Evolutionary conservation across 2,113 vertebrate genomes (phyloP).

Genomic region (Pelmatolapia mariae): DNA sequence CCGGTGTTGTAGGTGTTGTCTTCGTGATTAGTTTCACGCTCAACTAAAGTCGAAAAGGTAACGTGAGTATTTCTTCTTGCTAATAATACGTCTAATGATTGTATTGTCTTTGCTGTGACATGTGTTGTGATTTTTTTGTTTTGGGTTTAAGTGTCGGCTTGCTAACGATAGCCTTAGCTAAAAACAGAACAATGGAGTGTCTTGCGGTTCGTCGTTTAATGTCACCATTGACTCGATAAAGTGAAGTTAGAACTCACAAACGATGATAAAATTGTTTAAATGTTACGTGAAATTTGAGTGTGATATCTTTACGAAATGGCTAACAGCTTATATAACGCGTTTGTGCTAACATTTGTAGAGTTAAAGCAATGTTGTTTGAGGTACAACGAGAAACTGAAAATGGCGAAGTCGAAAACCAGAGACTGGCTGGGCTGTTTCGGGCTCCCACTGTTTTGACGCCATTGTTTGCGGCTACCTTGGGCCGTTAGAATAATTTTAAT

Average conservation of each 20-base stretch:
- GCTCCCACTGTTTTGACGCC: background rate
- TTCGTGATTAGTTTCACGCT: background rate
- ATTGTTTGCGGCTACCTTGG: background rate
- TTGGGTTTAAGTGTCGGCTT: background rate
- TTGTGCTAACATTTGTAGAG: background rate
- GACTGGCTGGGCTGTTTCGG: background rate
- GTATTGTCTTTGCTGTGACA: accelerated
- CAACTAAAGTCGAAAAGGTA: constrained; percentile 30
- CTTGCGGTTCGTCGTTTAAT: background rate
- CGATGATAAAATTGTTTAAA: accelerated
- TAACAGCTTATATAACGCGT: background rate
- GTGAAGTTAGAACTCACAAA: accelerated
- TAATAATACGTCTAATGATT: background rate
- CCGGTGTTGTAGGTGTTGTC: accelerated
- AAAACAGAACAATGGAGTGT: constrained; percentile 59
- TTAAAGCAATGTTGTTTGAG: background rate
- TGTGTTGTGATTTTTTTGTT: background rate
- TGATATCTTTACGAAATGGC: background rate
- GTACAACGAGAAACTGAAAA: constrained; percentile 27
- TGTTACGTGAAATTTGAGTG: background rate
- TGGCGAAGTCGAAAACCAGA: constrained; percentile 39
- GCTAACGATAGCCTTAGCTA: constrained; percentile 13
- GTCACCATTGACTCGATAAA: accelerated
- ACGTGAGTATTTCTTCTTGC: accelerated
- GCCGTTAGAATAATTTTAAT: background rate